Conservation (phyloP, 2,888 invertebrate species). For the Agrochola litura region DNA sequence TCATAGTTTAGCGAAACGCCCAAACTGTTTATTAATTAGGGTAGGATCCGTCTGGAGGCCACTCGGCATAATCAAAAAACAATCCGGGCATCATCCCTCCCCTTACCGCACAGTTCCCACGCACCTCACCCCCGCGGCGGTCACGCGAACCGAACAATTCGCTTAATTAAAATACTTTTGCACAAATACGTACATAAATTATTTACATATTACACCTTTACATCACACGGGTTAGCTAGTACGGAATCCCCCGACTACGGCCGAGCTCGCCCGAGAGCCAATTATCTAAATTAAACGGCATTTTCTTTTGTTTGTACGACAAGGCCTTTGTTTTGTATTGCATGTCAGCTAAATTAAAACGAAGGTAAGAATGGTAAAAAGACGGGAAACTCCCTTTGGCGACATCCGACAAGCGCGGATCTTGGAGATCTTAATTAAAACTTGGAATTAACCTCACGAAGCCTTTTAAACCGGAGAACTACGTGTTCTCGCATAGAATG, state of each 20-base stretch:
- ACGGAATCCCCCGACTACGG: conserved; percentile 1
- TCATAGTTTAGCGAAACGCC: conserved; percentile 55
- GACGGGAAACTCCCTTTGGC: conserved; percentile 30
- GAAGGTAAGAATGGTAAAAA: conserved; percentile 43
- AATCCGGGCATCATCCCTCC: conserved; percentile 63
- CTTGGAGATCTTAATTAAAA: conserved; percentile 64
- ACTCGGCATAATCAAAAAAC: conserved; percentile 71
- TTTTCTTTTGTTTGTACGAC: conserved; percentile 35
- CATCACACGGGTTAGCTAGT: conserved; percentile 32
- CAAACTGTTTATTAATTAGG: conserved; percentile 74
- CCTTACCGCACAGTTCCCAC: conserved; percentile 21
- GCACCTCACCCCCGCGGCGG: conserved; percentile 34
- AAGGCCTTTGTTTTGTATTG: conserved; percentile 44
- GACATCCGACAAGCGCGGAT: conserved; percentile 45
- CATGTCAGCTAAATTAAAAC: conserved; percentile 60
- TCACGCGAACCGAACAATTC: conserved; percentile 64
- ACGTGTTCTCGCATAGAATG: conserved; percentile 8
- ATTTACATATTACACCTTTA: conserved; percentile 51
- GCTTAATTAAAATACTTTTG: conserved; percentile 69
- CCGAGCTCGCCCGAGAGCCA: conserved; percentile 11
- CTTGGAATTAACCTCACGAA: conserved; percentile 57
- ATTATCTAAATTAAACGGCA: conserved; percentile 46
- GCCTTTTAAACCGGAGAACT: conserved; percentile 31
- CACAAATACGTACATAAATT: conserved; percentile 45
- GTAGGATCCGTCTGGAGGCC: conserved; percentile 70